A percentile compares a stretch with the other conserved stretches of the same genome.
Evolutionary conservation across 2,797 vertebrate genomes (phyloP).

Genomic region (Enteromius argenteus): DNA sequence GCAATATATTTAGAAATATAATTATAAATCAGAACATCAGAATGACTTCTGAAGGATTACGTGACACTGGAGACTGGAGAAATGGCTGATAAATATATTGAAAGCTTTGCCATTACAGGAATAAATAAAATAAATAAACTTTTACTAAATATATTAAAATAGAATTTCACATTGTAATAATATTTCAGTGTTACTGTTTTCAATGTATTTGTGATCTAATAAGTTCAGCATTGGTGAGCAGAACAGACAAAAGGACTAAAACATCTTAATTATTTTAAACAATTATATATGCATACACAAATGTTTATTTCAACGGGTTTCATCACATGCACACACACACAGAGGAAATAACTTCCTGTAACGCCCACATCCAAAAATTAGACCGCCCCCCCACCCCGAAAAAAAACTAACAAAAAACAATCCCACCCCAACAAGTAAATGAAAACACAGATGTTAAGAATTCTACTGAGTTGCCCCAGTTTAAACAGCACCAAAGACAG

Average conservation of each 20-base stretch:
- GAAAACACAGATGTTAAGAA: neutral
- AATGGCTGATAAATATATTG: neutral
- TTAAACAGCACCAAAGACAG: neutral
- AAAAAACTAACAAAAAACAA: neutral
- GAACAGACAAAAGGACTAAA: neutral
- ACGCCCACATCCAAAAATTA: neutral
- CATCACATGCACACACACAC: neutral
- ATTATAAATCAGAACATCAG: neutral
- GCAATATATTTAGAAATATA: neutral
- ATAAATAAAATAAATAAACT: neutral
- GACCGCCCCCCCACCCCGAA: neutral
- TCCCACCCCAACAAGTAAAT: neutral
- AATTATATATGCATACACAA: neutral
- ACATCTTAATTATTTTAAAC: neutral
- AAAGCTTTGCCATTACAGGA: neutral
- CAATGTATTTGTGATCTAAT: neutral
- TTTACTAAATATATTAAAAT: neutral
- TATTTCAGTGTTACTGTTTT: neutral
- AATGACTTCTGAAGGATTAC: neutral
- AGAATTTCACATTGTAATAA: neutral
- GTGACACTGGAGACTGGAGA: neutral
- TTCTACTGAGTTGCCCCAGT: neutral
- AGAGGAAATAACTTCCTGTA: neutral
- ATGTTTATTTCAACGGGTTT: neutral
- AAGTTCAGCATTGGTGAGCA: neutral